These are phyloP conservation scores for Drosophila melanosoma DNA, from an alignment of 2,888 invertebrate genomes.

Conservation along the genomic window DNA sequence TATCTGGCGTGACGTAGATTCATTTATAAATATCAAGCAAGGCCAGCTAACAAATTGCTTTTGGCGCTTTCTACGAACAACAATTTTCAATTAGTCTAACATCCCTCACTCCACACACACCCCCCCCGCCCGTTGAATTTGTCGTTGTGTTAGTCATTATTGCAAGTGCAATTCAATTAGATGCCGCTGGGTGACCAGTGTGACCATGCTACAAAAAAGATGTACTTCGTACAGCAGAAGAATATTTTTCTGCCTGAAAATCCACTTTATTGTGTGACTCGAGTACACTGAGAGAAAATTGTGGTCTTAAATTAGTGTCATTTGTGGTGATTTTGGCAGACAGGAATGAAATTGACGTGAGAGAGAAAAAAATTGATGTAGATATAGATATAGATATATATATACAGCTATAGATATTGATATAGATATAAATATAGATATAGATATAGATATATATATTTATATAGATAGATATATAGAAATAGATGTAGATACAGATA, in stretches of 20 bases:
- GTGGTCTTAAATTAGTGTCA: background rate
- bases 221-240: background rate
- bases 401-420: too few relatives aligned
- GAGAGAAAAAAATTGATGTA: background rate
- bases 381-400: background rate
- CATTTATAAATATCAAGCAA: conserved; percentile 4
- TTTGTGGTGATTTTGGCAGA: background rate
- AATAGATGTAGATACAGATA: too few relatives aligned
- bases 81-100: conserved; percentile 66
- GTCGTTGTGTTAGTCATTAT: conserved; percentile 49
- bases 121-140: background rate
- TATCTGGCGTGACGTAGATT: conserved; percentile 11
- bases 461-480: too few relatives aligned
- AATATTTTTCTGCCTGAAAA: background rate
- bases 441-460: too few relatives aligned
- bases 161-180: conserved; percentile 73
- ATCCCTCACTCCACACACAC: background rate
- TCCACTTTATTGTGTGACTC: background rate
- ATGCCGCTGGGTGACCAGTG: conserved; percentile 29
- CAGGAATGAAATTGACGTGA: background rate
- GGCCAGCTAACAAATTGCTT: conserved; percentile 28
- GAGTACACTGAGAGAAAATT: background rate
- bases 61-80: conserved; percentile 33
- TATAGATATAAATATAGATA: too few relatives aligned
- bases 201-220: background rate